These are phyloP conservation scores for Meta bourneti DNA, from an alignment of 2,888 invertebrate species.

Conservation along the genomic window DNA sequence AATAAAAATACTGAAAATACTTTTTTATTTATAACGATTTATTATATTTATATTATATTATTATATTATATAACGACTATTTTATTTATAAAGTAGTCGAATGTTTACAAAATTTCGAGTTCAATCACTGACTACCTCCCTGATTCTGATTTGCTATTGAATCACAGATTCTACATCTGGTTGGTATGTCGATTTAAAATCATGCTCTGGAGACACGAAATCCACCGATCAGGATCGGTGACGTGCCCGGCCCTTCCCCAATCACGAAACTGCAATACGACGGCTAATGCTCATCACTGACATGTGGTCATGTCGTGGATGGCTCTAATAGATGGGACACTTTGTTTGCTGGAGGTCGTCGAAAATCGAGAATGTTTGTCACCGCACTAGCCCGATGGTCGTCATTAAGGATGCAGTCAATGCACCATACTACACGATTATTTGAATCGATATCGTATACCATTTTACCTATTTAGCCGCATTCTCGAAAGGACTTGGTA, in stretches of 20 bases:
- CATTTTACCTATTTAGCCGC: constrained; percentile 5
- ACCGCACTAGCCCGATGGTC: not conserved
- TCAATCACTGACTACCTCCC: no score
- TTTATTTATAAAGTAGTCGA: no score
- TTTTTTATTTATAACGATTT: no score
- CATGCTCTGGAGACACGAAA: not conserved
- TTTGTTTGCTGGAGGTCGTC: constrained; percentile 6
- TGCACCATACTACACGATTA: constrained; percentile 10
- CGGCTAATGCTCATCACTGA: constrained; percentile 21
- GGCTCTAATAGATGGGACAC: constrained; percentile 35
- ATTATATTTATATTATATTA: no score
- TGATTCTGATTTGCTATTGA: not conserved
- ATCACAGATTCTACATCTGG: not conserved
- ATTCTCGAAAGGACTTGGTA: no score
- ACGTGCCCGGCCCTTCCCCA: not conserved
- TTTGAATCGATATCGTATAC: constrained; percentile 13
- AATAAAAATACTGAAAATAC: no score
- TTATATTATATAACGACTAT: no score
- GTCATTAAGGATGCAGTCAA: constrained; percentile 1
- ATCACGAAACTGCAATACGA: not conserved
- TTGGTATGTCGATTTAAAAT: not conserved
- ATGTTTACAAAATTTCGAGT: no score
- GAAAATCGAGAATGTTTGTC: constrained; percentile 19
- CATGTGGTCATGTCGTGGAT: constrained; percentile 49
- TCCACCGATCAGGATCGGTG: constrained; percentile 1